Evolutionary conservation across 2,797 vertebrate genomes (phyloP).

Genomic region (Tokudaia tokunoshimensis): DNA sequence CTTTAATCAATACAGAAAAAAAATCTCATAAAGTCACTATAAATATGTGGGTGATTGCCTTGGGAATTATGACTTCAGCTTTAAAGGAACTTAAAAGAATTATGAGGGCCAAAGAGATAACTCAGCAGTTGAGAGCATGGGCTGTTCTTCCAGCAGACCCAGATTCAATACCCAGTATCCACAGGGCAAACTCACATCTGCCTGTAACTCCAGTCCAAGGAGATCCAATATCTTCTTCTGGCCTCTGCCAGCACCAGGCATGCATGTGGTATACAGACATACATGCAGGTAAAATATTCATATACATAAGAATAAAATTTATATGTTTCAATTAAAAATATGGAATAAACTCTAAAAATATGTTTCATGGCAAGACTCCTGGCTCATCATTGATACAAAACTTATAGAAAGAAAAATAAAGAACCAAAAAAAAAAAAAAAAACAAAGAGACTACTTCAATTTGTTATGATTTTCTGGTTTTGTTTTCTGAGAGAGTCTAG

Average conservation of each 20-base stretch:
- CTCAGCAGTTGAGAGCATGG: neutral
- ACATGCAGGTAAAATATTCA: neutral
- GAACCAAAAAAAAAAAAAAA: neutral
- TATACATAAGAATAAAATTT: neutral
- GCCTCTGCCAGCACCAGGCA: neutral
- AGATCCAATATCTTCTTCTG: neutral
- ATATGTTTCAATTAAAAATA: conserved; percentile 3
- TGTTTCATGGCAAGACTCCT: conserved; percentile 41
- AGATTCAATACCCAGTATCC: neutral
- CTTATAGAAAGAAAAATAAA: neutral
- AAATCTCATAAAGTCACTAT: conserved; percentile 48
- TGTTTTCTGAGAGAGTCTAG: neutral
- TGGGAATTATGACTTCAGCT: neutral
- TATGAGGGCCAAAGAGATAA: neutral
- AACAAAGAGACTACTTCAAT: neutral
- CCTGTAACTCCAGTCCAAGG: neutral
- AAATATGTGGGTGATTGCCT: conserved; percentile 23
- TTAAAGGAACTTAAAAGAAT: conserved; percentile 37
- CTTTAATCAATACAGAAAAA: conserved; percentile 48
- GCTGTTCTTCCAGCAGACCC: neutral
- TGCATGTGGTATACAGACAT: neutral
- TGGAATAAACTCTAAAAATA: conserved; percentile 51
- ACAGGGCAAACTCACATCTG: neutral
- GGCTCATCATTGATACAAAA: conserved; percentile 4
- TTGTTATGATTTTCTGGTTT: neutral